Conservation (phyloP, 2,113 vertebrate genomes). For the Sinocyclocheilus grahami region DNA sequence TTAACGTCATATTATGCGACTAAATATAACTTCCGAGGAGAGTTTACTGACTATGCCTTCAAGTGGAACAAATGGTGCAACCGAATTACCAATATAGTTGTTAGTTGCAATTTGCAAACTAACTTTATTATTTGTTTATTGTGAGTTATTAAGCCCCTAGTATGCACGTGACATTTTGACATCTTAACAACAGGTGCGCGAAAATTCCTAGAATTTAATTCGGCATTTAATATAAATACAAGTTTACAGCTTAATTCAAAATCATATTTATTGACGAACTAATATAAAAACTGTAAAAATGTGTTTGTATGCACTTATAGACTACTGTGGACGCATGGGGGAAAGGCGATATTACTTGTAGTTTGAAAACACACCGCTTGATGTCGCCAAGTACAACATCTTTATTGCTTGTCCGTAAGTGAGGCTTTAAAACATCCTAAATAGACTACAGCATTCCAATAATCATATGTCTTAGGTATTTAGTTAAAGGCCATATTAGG, state of each 20-base stretch:
- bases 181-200: background rate
- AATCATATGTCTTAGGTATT: conserved; percentile 19
- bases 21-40: no score
- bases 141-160: background rate
- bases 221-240: background rate
- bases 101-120: background rate
- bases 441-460: background rate
- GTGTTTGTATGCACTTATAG: no score
- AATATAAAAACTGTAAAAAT: background rate
- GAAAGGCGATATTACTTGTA: background rate
- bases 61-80: no score
- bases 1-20: no score
- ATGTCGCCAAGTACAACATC: conserved; percentile 33
- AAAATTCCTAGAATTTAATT: background rate
- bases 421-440: background rate
- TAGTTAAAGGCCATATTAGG: background rate
- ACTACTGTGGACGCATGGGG: background rate
- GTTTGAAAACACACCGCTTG: conserved; percentile 16
- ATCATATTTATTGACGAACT: no score
- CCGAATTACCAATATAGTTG: no score
- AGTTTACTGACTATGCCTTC: no score
- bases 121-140: background rate
- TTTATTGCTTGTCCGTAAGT: background rate
- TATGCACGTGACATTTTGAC: background rate
- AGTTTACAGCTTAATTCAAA: background rate